Evolutionary conservation across 2,113 vertebrate species (phyloP), one percentile per base, ranked within the genome.

Genomic region (Anarhynchus alexandrinus): DNA sequence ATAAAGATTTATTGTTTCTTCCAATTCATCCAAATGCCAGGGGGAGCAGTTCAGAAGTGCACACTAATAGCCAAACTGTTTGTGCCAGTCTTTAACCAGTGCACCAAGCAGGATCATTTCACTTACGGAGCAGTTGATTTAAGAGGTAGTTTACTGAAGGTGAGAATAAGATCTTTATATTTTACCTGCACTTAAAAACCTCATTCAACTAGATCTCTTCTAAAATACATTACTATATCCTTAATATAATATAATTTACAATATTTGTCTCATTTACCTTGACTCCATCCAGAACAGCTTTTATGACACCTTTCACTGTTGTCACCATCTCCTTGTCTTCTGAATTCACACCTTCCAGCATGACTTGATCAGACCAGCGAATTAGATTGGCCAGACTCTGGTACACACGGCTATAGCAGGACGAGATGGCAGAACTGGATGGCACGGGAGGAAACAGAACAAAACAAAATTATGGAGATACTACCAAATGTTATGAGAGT

Each of bases 331-430:
- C 99, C 86, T 99, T 99, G 97, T 99, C 99, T 83, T 99, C 99
- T 10, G 99, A 98, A 93, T 99, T 99, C 67, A 99, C 98, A 25
- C 99, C 99, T 69, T 99, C 99, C 45, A 99, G 98, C 99, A 99
- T 99, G 95, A 99, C 99, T 94, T 99, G 99, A 87, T 99, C 99
- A 12, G 99, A 99, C 99, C 99, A 99, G 52, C 99, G 99, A 59
- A 99, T 99, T 12, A 99, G 99, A 94, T 99, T 99, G 93, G 99
- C 99, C 78, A 99, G 98, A 89, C 99, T 99, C 97, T 99, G 99
- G 97, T 99, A 99, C 34, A 99, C 99, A 0, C 99, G 98, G 97
- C 99, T 99, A 36, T 99, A 99, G 98, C 99, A 99, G 82, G 99
- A 99, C 1, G 99, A 99, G 94, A 99, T 98, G 34, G 99, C 99